Percentiles rank a stretch among this genome's conserved stretches.
Conservation (phyloP, 2,888 invertebrate genomes). For the Ctenicera cuprea region DNA sequence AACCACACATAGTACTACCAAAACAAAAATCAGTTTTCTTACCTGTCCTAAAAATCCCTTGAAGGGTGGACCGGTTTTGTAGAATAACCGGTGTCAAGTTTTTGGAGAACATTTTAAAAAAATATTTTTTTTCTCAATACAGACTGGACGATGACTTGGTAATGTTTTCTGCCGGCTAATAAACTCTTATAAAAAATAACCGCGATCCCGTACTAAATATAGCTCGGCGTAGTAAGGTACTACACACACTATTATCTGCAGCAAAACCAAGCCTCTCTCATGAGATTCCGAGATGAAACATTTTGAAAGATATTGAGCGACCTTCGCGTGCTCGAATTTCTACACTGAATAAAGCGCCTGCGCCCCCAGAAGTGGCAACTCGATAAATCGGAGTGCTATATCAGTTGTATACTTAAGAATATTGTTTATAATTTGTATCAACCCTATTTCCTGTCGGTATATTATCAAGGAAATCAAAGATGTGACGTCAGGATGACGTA, state of each 20-base stretch:
- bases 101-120: constrained; percentile 30
- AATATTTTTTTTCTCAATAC: not conserved
- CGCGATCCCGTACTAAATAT: not conserved
- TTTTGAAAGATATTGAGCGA: constrained; percentile 30
- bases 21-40: too few species aligned
- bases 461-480: too few species aligned
- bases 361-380: constrained; percentile 10
- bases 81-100: constrained; percentile 13
- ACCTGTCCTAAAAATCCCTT: constrained; percentile 18
- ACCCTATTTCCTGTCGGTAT: too few species aligned
- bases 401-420: not conserved
- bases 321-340: constrained; percentile 2
- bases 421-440: too few species aligned
- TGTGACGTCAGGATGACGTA: too few species aligned
- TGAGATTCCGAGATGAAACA: constrained; percentile 18
- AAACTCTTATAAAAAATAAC: not conserved
- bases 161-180: not conserved
- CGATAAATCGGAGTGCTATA: not conserved
- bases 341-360: constrained; percentile 4
- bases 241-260: not conserved
- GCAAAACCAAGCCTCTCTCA: not conserved
- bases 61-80: constrained; percentile 7
- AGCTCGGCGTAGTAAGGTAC: not conserved
- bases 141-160: not conserved
- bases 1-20: too few species aligned